These are phyloP conservation scores for Drosophila micromelanica DNA, from an alignment of 1,140 invertebrate species.

Conservation along the genomic window DNA sequence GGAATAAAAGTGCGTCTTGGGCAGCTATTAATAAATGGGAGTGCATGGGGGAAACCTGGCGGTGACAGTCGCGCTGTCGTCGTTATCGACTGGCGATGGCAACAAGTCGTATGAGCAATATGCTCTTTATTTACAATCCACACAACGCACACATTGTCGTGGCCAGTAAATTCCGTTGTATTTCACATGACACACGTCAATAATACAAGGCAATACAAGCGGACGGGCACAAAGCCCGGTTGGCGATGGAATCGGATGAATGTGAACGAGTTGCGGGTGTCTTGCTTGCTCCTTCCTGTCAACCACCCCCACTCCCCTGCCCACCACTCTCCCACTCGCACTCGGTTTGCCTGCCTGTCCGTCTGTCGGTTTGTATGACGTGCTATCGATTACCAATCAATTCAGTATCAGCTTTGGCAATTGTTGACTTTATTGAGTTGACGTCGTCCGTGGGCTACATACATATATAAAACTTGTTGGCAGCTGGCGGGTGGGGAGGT, in stretches of 20 bases:
- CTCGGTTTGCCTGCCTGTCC: constrained; percentile 4
- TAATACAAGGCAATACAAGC: constrained; percentile 28
- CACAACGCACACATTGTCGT: constrained; percentile 45
- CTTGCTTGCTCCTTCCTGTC: not conserved
- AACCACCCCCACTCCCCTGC: not conserved
- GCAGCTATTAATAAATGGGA: not conserved
- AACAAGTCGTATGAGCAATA: constrained; percentile 73
- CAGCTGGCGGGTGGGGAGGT: not conserved
- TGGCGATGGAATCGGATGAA: not conserved
- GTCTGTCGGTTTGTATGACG: constrained; percentile 31
- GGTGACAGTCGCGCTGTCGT: constrained; percentile 1
- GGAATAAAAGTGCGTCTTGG: not conserved
- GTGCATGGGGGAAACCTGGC: not conserved
- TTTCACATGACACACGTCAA: constrained; percentile 69
- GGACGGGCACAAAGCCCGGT: constrained; percentile 17
- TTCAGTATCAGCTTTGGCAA: constrained; percentile 55
- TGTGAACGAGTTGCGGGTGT: constrained; percentile 25
- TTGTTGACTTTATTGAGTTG: constrained; percentile 66
- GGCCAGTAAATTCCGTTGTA: constrained; percentile 56
- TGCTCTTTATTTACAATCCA: constrained; percentile 69
- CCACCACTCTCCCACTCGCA: not conserved
- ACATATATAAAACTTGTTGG: not conserved
- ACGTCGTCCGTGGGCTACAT: constrained; percentile 26
- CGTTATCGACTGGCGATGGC: constrained; percentile 31
- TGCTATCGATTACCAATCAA: constrained; percentile 72